Percentiles rank a stretch among this genome's conserved stretches.
phyloP scores from a whole-genome alignment of 2,888 invertebrate species.

The Cylloceria caligata region DNA sequence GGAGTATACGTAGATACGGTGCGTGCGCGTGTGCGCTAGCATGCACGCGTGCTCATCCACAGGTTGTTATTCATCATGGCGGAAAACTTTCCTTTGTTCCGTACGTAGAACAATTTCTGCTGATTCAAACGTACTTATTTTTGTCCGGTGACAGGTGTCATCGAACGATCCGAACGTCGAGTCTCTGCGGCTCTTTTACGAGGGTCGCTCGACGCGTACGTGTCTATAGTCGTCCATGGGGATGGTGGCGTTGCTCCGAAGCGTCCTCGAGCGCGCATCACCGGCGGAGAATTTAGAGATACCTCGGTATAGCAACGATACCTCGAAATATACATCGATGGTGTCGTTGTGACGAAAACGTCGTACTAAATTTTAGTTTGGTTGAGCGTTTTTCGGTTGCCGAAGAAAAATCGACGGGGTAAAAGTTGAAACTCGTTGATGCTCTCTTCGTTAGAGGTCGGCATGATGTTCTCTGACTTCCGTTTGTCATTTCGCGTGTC shows the following conservation, averaged over 20 bases:
- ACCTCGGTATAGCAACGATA: not conserved
- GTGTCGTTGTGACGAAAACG: not conserved
- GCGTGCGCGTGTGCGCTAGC: not conserved
- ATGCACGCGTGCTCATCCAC: no score
- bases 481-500: constrained; percentile 13
- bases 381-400: no score
- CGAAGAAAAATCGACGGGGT: no score
- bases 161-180: constrained; percentile 41
- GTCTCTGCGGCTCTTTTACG: constrained; percentile 57
- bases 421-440: not conserved
- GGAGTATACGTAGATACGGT: not conserved
- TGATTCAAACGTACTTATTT: constrained; percentile 53
- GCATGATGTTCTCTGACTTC: not conserved
- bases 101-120: constrained; percentile 47
- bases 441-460: not conserved
- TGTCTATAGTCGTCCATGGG: constrained; percentile 30
- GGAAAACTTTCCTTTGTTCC: not conserved
- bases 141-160: constrained; percentile 66
- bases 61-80: not conserved
- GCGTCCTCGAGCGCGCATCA: constrained; percentile 3
- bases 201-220: constrained; percentile 60
- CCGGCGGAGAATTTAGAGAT: constrained; percentile 29
- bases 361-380: constrained; percentile 4
- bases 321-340: constrained; percentile 3
- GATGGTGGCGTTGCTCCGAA: constrained; percentile 12